Conservation (phyloP, 2,797 vertebrate species). For the Mormyrops attenuatus region DNA sequence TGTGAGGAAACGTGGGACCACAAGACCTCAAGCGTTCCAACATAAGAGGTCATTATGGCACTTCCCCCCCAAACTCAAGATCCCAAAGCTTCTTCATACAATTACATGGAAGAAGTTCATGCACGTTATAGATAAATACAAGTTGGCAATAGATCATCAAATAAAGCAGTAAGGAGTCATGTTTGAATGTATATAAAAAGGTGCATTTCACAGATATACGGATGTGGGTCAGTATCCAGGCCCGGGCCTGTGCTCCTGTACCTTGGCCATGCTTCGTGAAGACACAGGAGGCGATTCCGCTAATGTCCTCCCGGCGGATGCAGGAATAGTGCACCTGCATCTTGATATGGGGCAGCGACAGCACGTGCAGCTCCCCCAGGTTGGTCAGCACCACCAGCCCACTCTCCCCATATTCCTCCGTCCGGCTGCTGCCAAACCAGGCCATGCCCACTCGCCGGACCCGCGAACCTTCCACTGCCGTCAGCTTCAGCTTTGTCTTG, state of each 20-base stretch:
- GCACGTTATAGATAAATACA: not conserved
- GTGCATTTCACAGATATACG: not conserved
- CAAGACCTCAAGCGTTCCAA: not conserved
- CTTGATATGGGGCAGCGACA: conserved; percentile 85
- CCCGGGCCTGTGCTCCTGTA: conserved; percentile 29
- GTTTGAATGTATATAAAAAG: not conserved
- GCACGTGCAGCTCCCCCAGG: conserved; percentile 87
- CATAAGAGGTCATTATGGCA: not conserved
- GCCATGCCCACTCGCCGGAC: conserved; percentile 80
- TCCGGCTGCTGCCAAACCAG: conserved; percentile 82
- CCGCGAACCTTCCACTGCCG: conserved; percentile 87
- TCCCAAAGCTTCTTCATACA: not conserved
- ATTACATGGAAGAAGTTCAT: not conserved
- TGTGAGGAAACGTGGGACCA: not conserved
- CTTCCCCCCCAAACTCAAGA: not conserved
- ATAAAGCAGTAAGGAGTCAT: not conserved
- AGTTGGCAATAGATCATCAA: not conserved
- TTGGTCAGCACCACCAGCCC: conserved; percentile 86
- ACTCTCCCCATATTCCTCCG: conserved; percentile 81
- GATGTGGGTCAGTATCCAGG: not conserved
- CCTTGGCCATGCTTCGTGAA: conserved; percentile 92
- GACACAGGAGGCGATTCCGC: conserved; percentile 94
- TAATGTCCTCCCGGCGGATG: conserved; percentile 91
- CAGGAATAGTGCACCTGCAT: conserved; percentile 88
- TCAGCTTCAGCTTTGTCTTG: conserved; percentile 92